These are phyloP conservation scores for Canis aureus DNA, from an alignment of 2,113 vertebrate species.

Conservation along the genomic window DNA sequence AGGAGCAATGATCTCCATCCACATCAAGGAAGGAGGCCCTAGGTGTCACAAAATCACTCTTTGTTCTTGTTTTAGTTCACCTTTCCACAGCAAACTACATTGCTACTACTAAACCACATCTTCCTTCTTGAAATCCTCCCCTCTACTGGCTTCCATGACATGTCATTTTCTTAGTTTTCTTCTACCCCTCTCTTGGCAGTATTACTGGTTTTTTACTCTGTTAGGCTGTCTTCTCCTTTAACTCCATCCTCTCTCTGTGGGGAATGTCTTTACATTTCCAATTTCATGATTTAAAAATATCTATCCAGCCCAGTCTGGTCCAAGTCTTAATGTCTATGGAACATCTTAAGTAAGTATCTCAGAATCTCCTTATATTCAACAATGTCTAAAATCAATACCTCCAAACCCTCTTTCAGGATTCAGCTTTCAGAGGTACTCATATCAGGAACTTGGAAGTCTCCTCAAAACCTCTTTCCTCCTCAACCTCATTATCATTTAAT, in stretches of 20 bases:
- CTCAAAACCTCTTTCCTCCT: neutral
- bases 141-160: neutral
- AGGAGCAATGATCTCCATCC: neutral
- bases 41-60: neutral
- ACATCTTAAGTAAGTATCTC: neutral
- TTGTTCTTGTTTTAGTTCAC: neutral
- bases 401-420: neutral
- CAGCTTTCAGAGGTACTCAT: neutral
- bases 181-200: neutral
- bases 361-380: neutral
- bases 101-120: neutral
- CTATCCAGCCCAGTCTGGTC: neutral
- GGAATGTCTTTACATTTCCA: neutral
- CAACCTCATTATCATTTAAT: neutral
- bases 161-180: neutral
- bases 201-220: neutral
- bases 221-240: neutral
- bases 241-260: neutral
- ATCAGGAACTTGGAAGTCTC: neutral
- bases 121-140: neutral
- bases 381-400: neutral
- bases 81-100: neutral
- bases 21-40: neutral
- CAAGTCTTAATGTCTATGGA: neutral
- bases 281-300: neutral